These are phyloP conservation scores for Lagodon rhomboides DNA, from an alignment of 2,797 vertebrate species.

Conservation along the genomic window DNA sequence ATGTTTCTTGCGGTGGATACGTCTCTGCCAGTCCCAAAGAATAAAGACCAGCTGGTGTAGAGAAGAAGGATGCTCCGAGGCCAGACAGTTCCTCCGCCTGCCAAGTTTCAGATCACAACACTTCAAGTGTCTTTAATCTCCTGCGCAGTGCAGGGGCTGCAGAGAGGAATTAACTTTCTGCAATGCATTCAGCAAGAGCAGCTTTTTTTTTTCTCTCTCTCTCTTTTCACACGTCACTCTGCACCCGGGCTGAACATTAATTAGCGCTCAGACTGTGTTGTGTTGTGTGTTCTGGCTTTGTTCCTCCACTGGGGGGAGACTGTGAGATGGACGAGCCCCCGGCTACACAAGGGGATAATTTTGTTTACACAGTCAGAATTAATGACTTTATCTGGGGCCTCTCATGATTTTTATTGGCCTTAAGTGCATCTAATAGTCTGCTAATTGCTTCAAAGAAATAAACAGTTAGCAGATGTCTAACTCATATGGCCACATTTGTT, in stretches of 20 bases:
- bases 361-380: conserved; percentile 59
- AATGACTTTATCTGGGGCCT: conserved; percentile 52
- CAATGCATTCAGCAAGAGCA: conserved; percentile 3
- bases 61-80: conserved; percentile 47
- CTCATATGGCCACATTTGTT: background rate
- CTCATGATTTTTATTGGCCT: conserved; percentile 46
- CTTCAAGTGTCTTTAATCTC: conserved; percentile 45
- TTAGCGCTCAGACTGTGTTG: background rate
- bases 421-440: conserved; percentile 45
- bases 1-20: conserved; percentile 15
- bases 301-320: conserved; percentile 71
- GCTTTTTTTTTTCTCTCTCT: background rate
- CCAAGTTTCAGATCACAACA: conserved; percentile 37
- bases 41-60: conserved; percentile 30
- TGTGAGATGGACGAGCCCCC: conserved; percentile 35
- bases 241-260: background rate
- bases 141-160: conserved; percentile 12
- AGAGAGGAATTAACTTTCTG: conserved; percentile 10
- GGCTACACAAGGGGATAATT: conserved; percentile 23
- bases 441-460: conserved; percentile 55
- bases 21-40: conserved; percentile 38
- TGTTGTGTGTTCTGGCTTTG: background rate
- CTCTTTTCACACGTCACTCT: background rate
- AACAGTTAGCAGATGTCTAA: conserved; percentile 44
- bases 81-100: conserved; percentile 26